Evolutionary conservation across 2,113 vertebrate species (phyloP).

Genomic region (Ophthalmolycus amberensis): DNA sequence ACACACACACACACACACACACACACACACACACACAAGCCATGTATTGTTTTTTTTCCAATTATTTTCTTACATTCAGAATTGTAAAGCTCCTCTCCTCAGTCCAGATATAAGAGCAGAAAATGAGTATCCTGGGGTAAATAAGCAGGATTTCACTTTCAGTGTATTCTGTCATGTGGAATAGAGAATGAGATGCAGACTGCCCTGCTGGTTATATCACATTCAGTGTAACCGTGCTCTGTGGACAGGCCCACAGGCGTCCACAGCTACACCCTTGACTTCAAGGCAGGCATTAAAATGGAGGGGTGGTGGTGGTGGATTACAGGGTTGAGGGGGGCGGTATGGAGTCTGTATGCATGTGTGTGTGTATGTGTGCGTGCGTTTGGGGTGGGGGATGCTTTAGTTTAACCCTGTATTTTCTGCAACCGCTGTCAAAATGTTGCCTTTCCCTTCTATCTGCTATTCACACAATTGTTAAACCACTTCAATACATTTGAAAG

Average conservation of each 20-base stretch:
- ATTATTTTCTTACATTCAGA: constrained; percentile 6
- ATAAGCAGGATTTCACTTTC: constrained; percentile 63
- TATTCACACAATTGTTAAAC: constrained; percentile 1
- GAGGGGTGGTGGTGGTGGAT: constrained; percentile 70
- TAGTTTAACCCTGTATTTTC: constrained; percentile 66
- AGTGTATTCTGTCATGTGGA: constrained; percentile 70
- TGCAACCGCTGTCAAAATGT: constrained; percentile 24
- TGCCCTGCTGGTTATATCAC: constrained; percentile 72
- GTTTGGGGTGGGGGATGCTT: constrained; percentile 57
- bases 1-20: not conserved
- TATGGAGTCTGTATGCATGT: constrained; percentile 39
- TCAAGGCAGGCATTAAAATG: constrained; percentile 80
- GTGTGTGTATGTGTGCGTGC: constrained; percentile 21
- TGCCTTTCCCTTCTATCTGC: constrained; percentile 1
- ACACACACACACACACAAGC: not conserved
- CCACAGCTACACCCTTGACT: constrained; percentile 73
- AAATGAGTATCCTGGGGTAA: constrained; percentile 57
- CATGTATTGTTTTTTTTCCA: not conserved
- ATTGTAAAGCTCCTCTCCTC: constrained; percentile 3
- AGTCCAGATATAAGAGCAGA: constrained; percentile 26
- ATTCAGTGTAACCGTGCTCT: constrained; percentile 60
- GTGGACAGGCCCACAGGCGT: constrained; percentile 77
- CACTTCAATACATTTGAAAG: not conserved
- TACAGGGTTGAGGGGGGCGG: constrained; percentile 62
- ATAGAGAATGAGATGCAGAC: constrained; percentile 68